These are phyloP conservation scores for Perizoma flavofasciatum DNA, from an alignment of 2,888 invertebrate genomes.

Conservation along the genomic window DNA sequence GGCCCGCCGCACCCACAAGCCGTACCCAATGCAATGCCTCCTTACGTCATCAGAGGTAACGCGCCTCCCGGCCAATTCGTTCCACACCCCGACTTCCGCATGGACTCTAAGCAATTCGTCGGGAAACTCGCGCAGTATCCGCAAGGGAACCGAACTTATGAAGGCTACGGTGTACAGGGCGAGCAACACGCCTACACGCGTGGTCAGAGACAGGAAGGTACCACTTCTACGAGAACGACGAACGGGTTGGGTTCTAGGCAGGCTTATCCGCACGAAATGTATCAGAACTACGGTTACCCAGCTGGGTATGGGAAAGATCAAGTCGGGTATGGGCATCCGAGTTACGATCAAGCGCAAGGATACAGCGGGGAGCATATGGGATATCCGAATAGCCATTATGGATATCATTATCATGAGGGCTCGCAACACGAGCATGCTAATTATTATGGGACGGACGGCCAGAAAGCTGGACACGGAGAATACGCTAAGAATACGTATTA, in stretches of 20 bases:
- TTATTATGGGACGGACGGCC: slow-evolving; percentile 76
- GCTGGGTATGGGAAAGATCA: slow-evolving; percentile 79
- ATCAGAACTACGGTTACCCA: slow-evolving; percentile 80
- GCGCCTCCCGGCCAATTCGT: slow-evolving; percentile 77
- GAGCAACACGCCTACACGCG: slow-evolving; percentile 80
- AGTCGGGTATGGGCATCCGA: slow-evolving; percentile 82
- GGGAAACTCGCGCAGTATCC: slow-evolving; percentile 75
- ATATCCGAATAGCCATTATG: slow-evolving; percentile 77
- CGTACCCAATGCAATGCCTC: slow-evolving; percentile 84
- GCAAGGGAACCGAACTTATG: slow-evolving; percentile 73
- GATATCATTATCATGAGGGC: slow-evolving; percentile 79
- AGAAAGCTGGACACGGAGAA: slow-evolving; percentile 80
- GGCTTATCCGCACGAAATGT: slow-evolving; percentile 77
- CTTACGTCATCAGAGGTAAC: slow-evolving; percentile 83
- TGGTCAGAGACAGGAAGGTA: slow-evolving; percentile 68
- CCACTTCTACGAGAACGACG: slow-evolving; percentile 63
- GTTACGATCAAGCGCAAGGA: slow-evolving; percentile 77
- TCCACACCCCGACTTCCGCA: slow-evolving; percentile 80
- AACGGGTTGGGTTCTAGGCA: slow-evolving; percentile 72
- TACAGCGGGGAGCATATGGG: slow-evolving; percentile 74
- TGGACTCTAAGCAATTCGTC: slow-evolving; percentile 78
- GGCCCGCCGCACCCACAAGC: slow-evolving; percentile 84
- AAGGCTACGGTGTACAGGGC: slow-evolving; percentile 64
- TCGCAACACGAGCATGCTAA: slow-evolving; percentile 70
- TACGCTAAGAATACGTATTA: slow-evolving; percentile 80